phyloP scores from a whole-genome alignment of 2,888 invertebrate species.

The Drosophila putrida region DNA sequence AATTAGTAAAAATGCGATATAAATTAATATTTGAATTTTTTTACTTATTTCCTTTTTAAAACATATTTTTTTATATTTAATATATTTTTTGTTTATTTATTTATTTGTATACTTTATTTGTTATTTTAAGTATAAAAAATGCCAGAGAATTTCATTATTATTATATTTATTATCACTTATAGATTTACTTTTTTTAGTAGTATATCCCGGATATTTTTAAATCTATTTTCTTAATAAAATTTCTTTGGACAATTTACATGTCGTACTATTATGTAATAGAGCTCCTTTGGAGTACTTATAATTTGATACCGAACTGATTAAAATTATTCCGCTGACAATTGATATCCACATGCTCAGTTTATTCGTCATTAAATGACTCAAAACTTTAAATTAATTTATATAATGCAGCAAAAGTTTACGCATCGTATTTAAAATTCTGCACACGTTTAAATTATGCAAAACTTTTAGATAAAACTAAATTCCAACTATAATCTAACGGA shows the following conservation, averaged over 20 bases:
- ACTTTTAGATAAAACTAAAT: constrained; percentile 54
- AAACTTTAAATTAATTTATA: constrained; percentile 47
- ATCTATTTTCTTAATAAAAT: too few species aligned
- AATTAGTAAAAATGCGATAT: too few species aligned
- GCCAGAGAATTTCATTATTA: too few species aligned
- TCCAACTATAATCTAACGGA: constrained; percentile 43
- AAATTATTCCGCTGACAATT: constrained; percentile 33
- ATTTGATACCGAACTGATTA: constrained; percentile 55
- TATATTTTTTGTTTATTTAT: too few species aligned
- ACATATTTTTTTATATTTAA: not conserved
- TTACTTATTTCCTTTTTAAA: not conserved
- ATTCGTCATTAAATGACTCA: constrained; percentile 34
- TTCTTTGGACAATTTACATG: not conserved
- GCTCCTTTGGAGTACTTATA: constrained; percentile 30
- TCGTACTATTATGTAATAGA: constrained; percentile 12
- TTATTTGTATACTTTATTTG: not conserved
- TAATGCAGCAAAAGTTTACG: constrained; percentile 24
- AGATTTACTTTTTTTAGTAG: not conserved
- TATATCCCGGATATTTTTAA: too few species aligned
- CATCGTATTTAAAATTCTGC: constrained; percentile 47
- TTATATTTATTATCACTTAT: too few species aligned
- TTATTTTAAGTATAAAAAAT: not conserved
- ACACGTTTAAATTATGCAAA: constrained; percentile 65
- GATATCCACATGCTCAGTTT: constrained; percentile 8
- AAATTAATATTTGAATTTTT: not conserved